Percentiles rank a stretch among this genome's conserved stretches.
phyloP scores from a whole-genome alignment of 2,888 invertebrate species.

The Rotaria macrura region DNA sequence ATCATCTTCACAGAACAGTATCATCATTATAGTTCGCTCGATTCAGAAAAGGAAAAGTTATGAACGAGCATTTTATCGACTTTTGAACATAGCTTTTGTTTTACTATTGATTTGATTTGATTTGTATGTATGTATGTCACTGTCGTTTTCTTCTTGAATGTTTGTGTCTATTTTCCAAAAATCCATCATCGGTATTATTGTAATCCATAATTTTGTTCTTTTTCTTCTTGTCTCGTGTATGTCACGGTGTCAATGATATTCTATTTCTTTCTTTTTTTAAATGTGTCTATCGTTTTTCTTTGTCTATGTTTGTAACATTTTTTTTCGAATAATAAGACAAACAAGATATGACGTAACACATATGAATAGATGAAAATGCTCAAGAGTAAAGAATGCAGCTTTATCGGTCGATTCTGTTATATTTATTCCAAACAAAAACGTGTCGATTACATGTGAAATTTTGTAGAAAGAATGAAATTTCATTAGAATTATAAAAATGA shows the following conservation, averaged over 20 bases:
- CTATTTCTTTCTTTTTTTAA: background rate
- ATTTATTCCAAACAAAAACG: too few species aligned
- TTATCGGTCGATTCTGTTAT: too few species aligned
- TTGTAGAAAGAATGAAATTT: too few species aligned
- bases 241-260: background rate
- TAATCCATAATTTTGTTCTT: background rate
- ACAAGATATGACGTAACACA: background rate
- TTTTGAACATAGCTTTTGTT: background rate
- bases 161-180: background rate
- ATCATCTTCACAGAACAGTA: background rate
- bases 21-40: background rate
- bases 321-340: conserved; percentile 5
- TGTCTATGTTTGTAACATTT: conserved; percentile 4
- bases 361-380: background rate
- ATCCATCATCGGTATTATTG: background rate
- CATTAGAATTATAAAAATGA: too few species aligned
- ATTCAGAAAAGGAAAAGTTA: background rate
- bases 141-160: background rate
- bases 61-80: background rate
- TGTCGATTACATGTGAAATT: too few species aligned
- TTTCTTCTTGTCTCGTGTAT: background rate
- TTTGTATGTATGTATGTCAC: background rate
- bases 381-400: too few species aligned
- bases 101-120: background rate
- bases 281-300: background rate